These are phyloP conservation scores for Diplazon laetatorius DNA, from an alignment of 2,888 invertebrate species.

Conservation along the genomic window DNA sequence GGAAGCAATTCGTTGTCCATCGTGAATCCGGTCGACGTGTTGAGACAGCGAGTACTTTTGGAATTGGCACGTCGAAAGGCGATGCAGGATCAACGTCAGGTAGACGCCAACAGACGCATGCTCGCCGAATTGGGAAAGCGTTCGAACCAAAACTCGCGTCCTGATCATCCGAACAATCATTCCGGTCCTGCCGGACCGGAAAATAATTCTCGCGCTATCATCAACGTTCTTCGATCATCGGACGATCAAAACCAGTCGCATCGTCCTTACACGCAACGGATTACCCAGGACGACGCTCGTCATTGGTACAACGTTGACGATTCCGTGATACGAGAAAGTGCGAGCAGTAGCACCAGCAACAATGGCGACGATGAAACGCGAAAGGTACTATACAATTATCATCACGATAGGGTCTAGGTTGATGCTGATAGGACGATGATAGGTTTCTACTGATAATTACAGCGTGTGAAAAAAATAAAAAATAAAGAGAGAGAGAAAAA, in stretches of 20 bases:
- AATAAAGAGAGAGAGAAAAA: too few relatives aligned
- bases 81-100: conserved; percentile 88
- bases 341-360: conserved; percentile 2
- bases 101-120: conserved; percentile 89
- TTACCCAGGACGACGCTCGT: conserved; percentile 55
- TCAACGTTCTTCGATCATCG: too few relatives aligned
- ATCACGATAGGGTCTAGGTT: conserved; percentile 54
- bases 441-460: conserved; percentile 41
- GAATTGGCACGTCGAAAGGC: conserved; percentile 93
- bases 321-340: conserved; percentile 56
- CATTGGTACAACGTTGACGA: conserved; percentile 70
- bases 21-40: conserved; percentile 93
- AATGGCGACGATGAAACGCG: conserved; percentile 67
- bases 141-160: conserved; percentile 65
- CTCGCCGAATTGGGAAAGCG: conserved; percentile 91
- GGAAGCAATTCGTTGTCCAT: conserved; percentile 87
- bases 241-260: conserved; percentile 10
- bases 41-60: conserved; percentile 90
- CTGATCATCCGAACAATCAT: conserved; percentile 35
- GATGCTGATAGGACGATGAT: too few relatives aligned
- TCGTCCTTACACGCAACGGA: conserved; percentile 57
- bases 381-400: conserved; percentile 66
- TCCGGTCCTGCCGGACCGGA: neutral
- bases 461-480: neutral
- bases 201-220: too few relatives aligned